Evolutionary conservation across 2,113 vertebrate genomes (phyloP), one percentile per base, ranked within the genome.

Genomic region (Nansenia antarctica): DNA sequence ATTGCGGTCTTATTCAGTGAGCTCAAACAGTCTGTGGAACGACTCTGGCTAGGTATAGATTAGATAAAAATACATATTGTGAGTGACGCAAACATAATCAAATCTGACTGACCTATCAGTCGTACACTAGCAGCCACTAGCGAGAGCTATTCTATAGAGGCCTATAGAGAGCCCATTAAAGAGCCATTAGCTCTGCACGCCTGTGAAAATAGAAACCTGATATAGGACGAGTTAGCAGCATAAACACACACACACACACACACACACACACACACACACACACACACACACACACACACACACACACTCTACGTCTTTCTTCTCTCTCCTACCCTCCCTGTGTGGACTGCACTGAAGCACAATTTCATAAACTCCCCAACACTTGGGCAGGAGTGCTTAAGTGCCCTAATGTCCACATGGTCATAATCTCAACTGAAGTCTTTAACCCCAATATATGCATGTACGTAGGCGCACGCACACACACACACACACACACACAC

Each of bases 201-300:
- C 39, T 70, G n/a, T 69, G 69, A 74, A 79, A 75, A 79, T 61
- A 74, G 68, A 76, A 80, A 77, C 58, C 42, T 0, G n/a, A n/a
- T n/a, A n/a, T 2, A 76, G 65, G 73, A 12, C 12, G 29, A 15
- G 18, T 20, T 31, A 22, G 55, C 15, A 31, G 31, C 15, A 24
- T 3, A 58, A 18, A 3, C 0, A 5, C 27, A 18, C 27, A 3
- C 27, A 3, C 9, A 29, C 53, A 1, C 18, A 5, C 47, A 5
- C 14, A 18, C 27, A 3, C 27, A 3, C 9, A 29, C 53, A 1
- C 18, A 5, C 47, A 5, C 14, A 18, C 27, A 3, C 27, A 3
- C 9, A 29, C 53, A 1, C 15, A 24, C 8, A 58, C 5, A 3
- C 0, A 5, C 27, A 18, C 27, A 3, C 27, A 3, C 9, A 29